Evolutionary conservation across 2,113 vertebrate genomes (phyloP).

Genomic region (Podarcis cretensis): DNA sequence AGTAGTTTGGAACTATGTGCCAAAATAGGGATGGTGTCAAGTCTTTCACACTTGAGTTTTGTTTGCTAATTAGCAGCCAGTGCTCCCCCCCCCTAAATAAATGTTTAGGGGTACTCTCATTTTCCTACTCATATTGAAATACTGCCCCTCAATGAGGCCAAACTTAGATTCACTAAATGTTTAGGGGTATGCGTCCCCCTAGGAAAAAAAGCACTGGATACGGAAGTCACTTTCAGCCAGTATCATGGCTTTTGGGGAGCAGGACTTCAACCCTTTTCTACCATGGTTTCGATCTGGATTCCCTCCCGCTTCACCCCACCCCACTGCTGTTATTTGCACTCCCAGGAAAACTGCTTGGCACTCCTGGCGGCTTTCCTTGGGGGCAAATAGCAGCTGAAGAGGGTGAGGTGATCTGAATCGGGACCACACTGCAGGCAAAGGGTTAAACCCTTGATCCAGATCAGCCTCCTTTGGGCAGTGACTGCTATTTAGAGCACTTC

Average conservation of each 20-base stretch:
- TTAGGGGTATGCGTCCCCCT: too few relatives aligned
- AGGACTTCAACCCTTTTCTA: background rate
- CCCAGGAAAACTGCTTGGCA: background rate
- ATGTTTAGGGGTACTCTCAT: too few relatives aligned
- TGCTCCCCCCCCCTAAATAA: too few relatives aligned
- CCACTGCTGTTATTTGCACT: background rate
- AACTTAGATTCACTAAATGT: too few relatives aligned
- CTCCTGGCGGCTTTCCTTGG: background rate
- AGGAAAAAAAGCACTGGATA: too few relatives aligned
- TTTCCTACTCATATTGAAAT: too few relatives aligned
- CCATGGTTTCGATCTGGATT: background rate
- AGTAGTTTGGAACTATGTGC: background rate
- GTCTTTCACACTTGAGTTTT: background rate
- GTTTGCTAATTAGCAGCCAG: background rate
- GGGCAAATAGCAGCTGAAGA: background rate
- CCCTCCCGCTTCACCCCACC: background rate
- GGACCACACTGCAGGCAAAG: background rate
- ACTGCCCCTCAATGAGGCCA: too few relatives aligned
- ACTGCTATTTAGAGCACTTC: background rate
- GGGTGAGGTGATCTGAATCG: background rate
- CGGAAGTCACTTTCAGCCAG: background rate
- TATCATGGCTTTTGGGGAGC: background rate
- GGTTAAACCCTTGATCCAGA: background rate
- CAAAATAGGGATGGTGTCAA: background rate
- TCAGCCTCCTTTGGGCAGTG: background rate